phyloP scores from a whole-genome alignment of 53 echinoderm and acorn worm genomes.

The Temnopleurus reevesii region DNA sequence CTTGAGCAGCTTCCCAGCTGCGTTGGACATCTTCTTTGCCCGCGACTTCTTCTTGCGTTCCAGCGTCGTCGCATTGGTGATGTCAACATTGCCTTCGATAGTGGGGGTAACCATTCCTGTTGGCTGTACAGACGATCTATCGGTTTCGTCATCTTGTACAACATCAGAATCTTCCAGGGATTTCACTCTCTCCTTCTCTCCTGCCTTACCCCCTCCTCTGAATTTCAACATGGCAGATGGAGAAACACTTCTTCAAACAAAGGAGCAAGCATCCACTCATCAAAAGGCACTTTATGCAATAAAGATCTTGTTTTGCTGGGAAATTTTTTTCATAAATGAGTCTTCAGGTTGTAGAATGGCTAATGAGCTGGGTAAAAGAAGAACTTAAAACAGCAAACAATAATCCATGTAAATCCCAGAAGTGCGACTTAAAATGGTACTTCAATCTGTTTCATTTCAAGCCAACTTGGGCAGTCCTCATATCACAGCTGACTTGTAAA shows the following conservation, averaged over 20 bases:
- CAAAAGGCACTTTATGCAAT: not conserved
- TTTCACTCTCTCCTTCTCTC: not conserved
- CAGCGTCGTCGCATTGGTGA: not conserved
- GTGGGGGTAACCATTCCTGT: not conserved
- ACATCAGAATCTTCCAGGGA: conserved; percentile 27
- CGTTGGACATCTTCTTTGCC: conserved; percentile 17
- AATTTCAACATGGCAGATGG: conserved; percentile 1
- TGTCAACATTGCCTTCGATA: not conserved
- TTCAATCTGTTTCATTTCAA: too few species aligned
- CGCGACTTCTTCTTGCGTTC: conserved; percentile 4
- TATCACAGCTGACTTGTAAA: not conserved
- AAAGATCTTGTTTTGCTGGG: too few species aligned
- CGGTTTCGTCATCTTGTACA: not conserved
- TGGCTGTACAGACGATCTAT: not conserved
- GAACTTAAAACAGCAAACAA: too few species aligned
- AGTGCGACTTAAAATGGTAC: too few species aligned
- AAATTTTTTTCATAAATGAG: too few species aligned
- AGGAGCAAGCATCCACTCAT: too few species aligned
- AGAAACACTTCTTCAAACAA: not conserved
- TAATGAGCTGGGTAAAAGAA: too few species aligned
- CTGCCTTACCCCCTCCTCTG: conserved; percentile 9
- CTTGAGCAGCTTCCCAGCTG: conserved; percentile 10
- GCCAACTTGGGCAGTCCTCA: not conserved
- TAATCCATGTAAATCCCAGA: too few species aligned
- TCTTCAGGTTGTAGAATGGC: too few species aligned